Evolutionary conservation across 2,888 invertebrate species (phyloP), one percentile per base, ranked within the genome.

Genomic region (Luperina nickerlii): DNA sequence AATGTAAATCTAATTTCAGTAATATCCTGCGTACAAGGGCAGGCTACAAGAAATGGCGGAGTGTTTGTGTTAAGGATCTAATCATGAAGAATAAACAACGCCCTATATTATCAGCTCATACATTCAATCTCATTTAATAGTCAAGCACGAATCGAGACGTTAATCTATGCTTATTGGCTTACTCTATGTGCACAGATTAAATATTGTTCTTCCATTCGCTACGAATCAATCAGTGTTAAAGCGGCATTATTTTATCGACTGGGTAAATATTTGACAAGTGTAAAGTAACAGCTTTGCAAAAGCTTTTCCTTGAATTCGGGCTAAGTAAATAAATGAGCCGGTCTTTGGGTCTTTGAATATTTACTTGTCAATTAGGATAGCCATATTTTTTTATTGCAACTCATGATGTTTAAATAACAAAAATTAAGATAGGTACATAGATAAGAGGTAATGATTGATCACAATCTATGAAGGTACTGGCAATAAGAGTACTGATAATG

Each of bases 1-100:
- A 74, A 74, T 66, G 54, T 76, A 76, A 76, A 72, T 48, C 20
- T 72, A 76, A 85, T 85, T 73, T 38, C 20, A 48, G 82, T 74
- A 54, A 63, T 81, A 66, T 81, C 20, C 63, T 70, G 32, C 69
- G 45, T 57, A 76, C 38, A 73, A 79, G 63, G 32, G n/a, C 71
- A 75, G 57, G 57, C 69, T 38, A 42, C 38, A 66, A 85, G 27
- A 78, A 62, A 82, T 71, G 72, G 72, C 48, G 32, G 32, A 57
- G 6, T 79, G 74, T 79, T 74, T 83, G 88, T 85, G 88, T 86
- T 88, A 88, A 89, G 89, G 87, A 90, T 91, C 90, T 91, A 93
- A 94, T 94, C 93, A 92, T 86, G 81, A 88, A 87, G 82, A 79
- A 90, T 85, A 93, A 93, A 94, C 91, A 94, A 70, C 86, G 88